Conservation (phyloP, 2,113 vertebrate species). For the Oplegnathus fasciatus region DNA sequence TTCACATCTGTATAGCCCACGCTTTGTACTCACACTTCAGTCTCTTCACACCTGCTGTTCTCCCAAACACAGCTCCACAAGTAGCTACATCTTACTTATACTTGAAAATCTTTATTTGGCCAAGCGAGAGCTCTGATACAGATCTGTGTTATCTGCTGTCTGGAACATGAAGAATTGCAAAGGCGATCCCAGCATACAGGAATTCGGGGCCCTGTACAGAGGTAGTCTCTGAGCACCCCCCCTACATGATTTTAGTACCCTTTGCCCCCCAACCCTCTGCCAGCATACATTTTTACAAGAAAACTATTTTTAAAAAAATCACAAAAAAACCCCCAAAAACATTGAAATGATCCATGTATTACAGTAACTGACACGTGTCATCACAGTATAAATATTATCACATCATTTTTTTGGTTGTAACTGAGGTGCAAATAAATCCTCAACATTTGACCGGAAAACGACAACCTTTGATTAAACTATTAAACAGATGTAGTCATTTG, state of each 20-base stretch:
- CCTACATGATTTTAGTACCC: too few relatives aligned
- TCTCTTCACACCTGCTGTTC: constrained; percentile 47
- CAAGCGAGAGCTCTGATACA: neutral
- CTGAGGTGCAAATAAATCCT: constrained; percentile 11
- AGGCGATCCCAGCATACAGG: neutral
- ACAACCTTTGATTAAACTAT: constrained; percentile 55
- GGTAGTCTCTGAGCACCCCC: too few relatives aligned
- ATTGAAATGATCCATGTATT: neutral
- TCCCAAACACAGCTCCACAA: constrained; percentile 23
- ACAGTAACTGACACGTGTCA: neutral
- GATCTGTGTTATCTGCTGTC: neutral
- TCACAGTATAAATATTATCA: neutral
- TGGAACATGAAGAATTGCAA: neutral
- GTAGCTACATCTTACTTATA: neutral
- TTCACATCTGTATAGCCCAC: constrained; percentile 45
- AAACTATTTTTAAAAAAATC: neutral
- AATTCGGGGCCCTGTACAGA: too few relatives aligned
- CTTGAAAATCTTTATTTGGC: constrained; percentile 10
- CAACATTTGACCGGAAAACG: constrained; percentile 11
- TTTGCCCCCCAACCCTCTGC: too few relatives aligned
- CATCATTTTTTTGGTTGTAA: neutral
- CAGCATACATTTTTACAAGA: too few relatives aligned
- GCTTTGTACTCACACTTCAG: constrained; percentile 27
- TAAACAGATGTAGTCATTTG: constrained; percentile 62
- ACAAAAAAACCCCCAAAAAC: neutral